Evolutionary conservation across 2,888 invertebrate species (phyloP).

Genomic region (Argyresthia goedartella): DNA sequence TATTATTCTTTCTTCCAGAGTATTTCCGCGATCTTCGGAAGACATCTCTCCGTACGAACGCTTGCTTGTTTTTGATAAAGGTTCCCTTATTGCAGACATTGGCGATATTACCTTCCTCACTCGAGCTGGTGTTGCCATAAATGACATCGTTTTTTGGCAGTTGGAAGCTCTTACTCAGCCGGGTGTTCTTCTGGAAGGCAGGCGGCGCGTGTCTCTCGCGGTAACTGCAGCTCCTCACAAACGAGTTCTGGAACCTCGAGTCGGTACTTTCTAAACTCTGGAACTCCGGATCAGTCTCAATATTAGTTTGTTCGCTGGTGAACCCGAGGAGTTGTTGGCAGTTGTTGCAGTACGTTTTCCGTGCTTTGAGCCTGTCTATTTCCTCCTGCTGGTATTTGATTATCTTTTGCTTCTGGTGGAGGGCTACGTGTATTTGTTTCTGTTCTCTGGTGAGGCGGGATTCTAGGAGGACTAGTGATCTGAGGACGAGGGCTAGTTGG

Average conservation of each 20-base stretch:
- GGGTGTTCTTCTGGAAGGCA: slow-evolving; percentile 65
- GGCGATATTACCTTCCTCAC: slow-evolving; percentile 59
- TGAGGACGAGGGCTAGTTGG: slow-evolving; percentile 77
- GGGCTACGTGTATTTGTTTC: slow-evolving; percentile 75
- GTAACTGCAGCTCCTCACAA: slow-evolving; percentile 63
- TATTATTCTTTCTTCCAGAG: slow-evolving; percentile 56
- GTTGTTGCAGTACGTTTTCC: slow-evolving; percentile 60
- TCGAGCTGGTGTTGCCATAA: slow-evolving; percentile 62
- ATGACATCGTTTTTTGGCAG: slow-evolving; percentile 56
- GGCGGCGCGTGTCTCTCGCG: slow-evolving; percentile 63
- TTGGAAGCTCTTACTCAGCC: slow-evolving; percentile 65
- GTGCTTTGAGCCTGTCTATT: slow-evolving; percentile 73
- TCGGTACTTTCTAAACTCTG: slow-evolving; percentile 66
- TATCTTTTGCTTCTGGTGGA: slow-evolving; percentile 79
- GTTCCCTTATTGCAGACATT: slow-evolving; percentile 58
- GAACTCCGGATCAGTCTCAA: slow-evolving; percentile 66
- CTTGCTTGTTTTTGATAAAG: slow-evolving; percentile 72
- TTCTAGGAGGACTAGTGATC: slow-evolving; percentile 79
- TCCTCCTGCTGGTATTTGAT: slow-evolving; percentile 79
- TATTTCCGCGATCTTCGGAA: slow-evolving; percentile 64
- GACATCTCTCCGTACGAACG: slow-evolving; percentile 59
- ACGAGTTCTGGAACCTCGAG: slow-evolving; percentile 58
- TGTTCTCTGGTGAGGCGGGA: slow-evolving; percentile 80
- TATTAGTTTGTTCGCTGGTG: slow-evolving; percentile 66
- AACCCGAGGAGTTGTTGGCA: slow-evolving; percentile 63